Evolutionary conservation across 2,113 vertebrate species (phyloP).

Genomic region (Gallinago jamesoni): DNA sequence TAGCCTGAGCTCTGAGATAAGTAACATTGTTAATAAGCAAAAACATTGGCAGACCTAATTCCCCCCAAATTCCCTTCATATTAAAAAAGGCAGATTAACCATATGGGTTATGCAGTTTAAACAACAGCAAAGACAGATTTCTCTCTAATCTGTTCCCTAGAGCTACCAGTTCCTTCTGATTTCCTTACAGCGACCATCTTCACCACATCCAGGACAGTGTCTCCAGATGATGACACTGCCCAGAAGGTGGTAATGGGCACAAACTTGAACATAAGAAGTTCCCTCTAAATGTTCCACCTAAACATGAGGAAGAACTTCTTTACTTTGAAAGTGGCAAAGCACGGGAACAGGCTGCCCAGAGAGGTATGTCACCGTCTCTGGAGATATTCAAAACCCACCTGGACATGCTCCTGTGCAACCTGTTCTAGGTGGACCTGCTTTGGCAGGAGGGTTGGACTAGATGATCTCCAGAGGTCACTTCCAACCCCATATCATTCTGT

Average conservation of each 20-base stretch:
- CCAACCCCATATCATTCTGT: no score
- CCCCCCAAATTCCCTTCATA: neutral
- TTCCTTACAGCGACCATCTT: neutral
- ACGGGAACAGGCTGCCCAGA: no score
- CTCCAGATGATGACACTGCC: neutral
- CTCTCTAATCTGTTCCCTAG: neutral
- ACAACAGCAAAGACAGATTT: neutral
- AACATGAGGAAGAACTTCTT: no score
- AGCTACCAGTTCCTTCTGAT: neutral
- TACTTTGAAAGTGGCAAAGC: no score
- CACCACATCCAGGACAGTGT: neutral
- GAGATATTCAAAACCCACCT: no score
- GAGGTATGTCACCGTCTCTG: no score
- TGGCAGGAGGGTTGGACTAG: no score
- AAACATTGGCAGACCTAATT: neutral
- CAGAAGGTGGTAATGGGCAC: neutral
- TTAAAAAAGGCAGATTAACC: neutral
- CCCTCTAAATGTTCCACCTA: no score
- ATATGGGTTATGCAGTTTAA: neutral
- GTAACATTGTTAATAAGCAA: neutral
- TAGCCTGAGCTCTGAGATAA: neutral
- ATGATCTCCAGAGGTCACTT: no score
- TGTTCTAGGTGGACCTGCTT: no score
- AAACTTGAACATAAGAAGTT: no score
- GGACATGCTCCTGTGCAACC: no score